Evolutionary conservation across 2,797 vertebrate species (phyloP), one percentile per base, ranked within the genome.

Genomic region (Pipistrellus kuhlii): DNA sequence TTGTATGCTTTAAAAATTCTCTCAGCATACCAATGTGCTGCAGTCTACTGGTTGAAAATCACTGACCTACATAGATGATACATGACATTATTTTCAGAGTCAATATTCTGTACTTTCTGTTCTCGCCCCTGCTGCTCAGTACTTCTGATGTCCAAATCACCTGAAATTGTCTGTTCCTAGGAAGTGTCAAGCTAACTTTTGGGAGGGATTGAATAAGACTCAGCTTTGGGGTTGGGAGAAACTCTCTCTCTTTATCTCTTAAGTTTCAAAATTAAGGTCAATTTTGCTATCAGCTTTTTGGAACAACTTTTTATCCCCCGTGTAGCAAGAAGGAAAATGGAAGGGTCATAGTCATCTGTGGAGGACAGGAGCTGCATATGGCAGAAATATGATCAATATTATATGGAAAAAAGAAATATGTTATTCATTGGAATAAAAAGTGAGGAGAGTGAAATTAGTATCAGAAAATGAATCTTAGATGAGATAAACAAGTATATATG

Each of bases 61-160:
- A 20, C n/a, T 68, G n/a, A 68, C 44, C 35, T 94, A 55, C 53
- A 55, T 55, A 57, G 35, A 88, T 88, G 35, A 53, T 59, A 78
- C 81, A 18, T 32, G 6, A 85, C 13, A 69, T 80, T 68, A 92
- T 92, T 94, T 95, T 91, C 69, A 30, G 6, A 90, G 27, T 64
- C 13, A 51, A 23, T 15, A 92, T 90, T 75, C n/a, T 93, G 21
- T 77, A 25, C 7, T 93, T 93, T 82, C 35, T 94, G 6, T 89
- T 94, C 64, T 89, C 30, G 0, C 6, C 20, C 20, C 27, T 66
- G 38, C 38, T 90, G 32, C 20, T 85, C 55, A 83, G 78, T 85
- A 59, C 30, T 82, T 94, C 76, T 92, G 12, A 83, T 78, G 11
- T 59, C 44, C 92, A n/a, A 59, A 38, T 88, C 41, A 78, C 71